A percentile compares a stretch with the other conserved stretches of the same genome.
Conservation (phyloP, 2,113 vertebrate genomes). For the Macroglossus sobrinus region DNA sequence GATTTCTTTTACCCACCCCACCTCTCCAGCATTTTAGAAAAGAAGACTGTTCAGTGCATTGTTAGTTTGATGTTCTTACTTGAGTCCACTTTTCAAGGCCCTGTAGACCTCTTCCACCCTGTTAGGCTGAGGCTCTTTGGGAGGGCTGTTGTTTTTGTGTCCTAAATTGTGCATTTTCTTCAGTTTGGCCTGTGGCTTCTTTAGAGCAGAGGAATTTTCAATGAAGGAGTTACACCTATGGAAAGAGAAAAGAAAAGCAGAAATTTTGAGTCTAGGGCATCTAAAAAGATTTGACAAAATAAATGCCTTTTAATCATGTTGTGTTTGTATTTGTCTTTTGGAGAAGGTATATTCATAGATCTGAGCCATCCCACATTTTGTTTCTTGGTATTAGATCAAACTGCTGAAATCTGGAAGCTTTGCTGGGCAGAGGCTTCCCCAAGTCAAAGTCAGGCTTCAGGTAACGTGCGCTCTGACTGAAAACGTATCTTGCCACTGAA, state of each 20-base stretch:
- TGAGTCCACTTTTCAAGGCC: conserved; percentile 93
- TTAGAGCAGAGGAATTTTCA: conserved; percentile 92
- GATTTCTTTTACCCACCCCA: not conserved
- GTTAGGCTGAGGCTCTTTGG: conserved; percentile 94
- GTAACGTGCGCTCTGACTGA: not conserved
- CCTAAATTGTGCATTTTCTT: conserved; percentile 94
- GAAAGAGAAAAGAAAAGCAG: conserved; percentile 56
- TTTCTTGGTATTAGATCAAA: conserved; percentile 14
- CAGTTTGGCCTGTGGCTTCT: conserved; percentile 95
- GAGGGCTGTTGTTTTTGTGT: conserved; percentile 89
- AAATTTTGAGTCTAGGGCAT: conserved; percentile 26
- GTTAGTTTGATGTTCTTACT: conserved; percentile 83
- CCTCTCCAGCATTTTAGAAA: not conserved
- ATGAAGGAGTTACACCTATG: conserved; percentile 98
- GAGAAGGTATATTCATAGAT: not conserved
- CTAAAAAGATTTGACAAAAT: not conserved
- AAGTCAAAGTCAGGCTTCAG: not conserved
- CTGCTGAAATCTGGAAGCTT: not conserved
- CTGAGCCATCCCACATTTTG: not conserved
- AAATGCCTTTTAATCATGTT: conserved; percentile 6
- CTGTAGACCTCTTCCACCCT: conserved; percentile 94
- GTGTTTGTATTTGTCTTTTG: not conserved
- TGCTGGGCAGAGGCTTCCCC: not conserved
- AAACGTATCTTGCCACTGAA: not conserved
- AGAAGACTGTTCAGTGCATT: not conserved